These are phyloP conservation scores for Pardosa pseudoannulata DNA, from an alignment of 2,888 invertebrate genomes.

Conservation along the genomic window DNA sequence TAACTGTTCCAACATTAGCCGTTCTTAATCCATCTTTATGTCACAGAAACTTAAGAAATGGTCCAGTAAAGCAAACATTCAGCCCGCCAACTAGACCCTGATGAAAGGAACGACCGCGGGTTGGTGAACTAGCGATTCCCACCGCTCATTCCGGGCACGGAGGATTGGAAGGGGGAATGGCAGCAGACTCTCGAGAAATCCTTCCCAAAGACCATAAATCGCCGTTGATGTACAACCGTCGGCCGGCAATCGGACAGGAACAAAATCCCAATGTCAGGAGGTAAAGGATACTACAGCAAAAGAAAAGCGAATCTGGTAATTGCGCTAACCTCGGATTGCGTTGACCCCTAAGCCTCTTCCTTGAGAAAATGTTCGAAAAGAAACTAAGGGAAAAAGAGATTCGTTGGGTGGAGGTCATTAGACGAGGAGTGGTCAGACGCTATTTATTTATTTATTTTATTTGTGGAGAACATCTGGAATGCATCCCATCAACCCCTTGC, in stretches of 20 bases:
- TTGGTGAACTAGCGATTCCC: constrained; percentile 9
- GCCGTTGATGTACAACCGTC: constrained; percentile 56
- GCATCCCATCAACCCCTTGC: too few relatives aligned
- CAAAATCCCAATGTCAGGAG: constrained; percentile 60
- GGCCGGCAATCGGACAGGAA: constrained; percentile 52
- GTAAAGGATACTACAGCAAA: not conserved
- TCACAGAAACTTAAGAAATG: not conserved
- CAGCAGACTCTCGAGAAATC: not conserved
- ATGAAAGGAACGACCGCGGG: not conserved
- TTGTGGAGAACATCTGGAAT: too few relatives aligned
- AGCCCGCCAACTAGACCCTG: not conserved
- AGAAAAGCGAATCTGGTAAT: constrained; percentile 7
- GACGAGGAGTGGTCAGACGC: not conserved
- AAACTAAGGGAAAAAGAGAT: not conserved
- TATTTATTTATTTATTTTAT: not conserved
- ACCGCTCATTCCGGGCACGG: not conserved
- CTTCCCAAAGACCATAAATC: constrained; percentile 48
- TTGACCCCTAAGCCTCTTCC: not conserved
- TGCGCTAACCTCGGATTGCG: not conserved
- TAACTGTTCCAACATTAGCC: not conserved
- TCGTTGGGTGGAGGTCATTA: constrained; percentile 10
- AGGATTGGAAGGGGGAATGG: not conserved
- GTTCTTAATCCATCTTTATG: constrained; percentile 1
- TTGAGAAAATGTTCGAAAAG: not conserved
- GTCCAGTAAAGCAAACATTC: not conserved